Evolutionary conservation across 2,113 vertebrate species (phyloP), one percentile per base, ranked within the genome.

Genomic region (Madoqua kirkii): DNA sequence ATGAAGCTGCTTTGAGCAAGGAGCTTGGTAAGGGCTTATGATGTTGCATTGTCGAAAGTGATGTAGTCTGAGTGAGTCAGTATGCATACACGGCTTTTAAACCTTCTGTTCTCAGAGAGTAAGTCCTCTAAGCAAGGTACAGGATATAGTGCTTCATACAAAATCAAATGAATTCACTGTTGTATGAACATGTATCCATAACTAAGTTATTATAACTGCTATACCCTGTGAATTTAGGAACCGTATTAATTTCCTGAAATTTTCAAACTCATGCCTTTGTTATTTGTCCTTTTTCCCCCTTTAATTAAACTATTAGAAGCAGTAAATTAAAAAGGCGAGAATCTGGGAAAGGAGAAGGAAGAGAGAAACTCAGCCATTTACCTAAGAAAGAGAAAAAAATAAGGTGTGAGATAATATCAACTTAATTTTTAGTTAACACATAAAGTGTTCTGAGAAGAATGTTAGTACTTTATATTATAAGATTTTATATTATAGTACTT

Each of bases 361-460:
- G 60, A 85, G 11, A 95, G 16, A 94, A 54, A 23, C 19, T 52
- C 45, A 81, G 16, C 6, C 16, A n/a, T 84, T 92, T 94, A 81
- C 71, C 55, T 81, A 31, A 89, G 27, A 85, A 60, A 91, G 14
- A 81, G 87, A 95, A 97, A 88, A 96, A 88, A 95, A 40, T 59
- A 82, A 95, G 15, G 12, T 82, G 14, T 64, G 55, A 60, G 12
- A 43, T 60, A 78, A 21, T 27, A 85, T 40, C 67, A 91, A 33
- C 88, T 89, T 88, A 81, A 87, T 25, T 94, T 92, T 94, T 87
- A 87, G 87, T 91, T 52, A 76, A 83, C 76, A 93, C 8, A 21
- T 45, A 71, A 78, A 59, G 21, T 90, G 8, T 59, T 91, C n/a
- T n/a, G 12, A 90, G 76, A 93, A 79, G 31, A 90, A 55, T 40